A percentile compares a stretch with the other conserved stretches of the same genome.
Evolutionary conservation across 2,113 vertebrate genomes (phyloP).

Genomic region (Etia nguti): DNA sequence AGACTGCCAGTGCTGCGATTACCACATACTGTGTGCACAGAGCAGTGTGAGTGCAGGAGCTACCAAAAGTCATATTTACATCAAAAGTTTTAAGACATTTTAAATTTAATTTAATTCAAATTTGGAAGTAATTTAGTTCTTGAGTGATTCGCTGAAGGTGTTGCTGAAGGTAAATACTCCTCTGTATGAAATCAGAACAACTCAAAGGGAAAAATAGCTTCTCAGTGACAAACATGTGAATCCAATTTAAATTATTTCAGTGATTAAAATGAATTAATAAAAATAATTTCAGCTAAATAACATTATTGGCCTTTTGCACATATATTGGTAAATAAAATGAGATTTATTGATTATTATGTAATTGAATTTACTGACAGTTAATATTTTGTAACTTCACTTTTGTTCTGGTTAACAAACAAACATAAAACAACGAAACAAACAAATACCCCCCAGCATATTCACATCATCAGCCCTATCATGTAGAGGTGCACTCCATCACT

Average conservation of each 20-base stretch:
- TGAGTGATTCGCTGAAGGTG: not conserved
- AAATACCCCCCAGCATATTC: accelerated
- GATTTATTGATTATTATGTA: not conserved
- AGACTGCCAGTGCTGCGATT: accelerated
- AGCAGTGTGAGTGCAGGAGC: not conserved
- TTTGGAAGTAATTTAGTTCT: not conserved
- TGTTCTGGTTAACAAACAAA: not conserved
- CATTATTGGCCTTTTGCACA: not conserved
- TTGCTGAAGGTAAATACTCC: not conserved
- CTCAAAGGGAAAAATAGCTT: accelerated
- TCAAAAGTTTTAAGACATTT: not conserved
- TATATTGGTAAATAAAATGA: accelerated
- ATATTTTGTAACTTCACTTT: not conserved
- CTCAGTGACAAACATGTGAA: not conserved
- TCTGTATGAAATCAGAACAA: not conserved
- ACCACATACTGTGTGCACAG: not conserved
- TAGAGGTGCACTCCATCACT: not conserved
- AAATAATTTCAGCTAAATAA: not conserved
- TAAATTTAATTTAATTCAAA: not conserved
- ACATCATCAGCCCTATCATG: not conserved
- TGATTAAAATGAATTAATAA: accelerated
- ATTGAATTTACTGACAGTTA: not conserved
- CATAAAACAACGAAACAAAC: not conserved
- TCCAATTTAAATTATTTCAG: not conserved
- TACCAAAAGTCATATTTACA: not conserved